Percentiles rank a stretch among this genome's conserved stretches.
Conservation (phyloP, 2,113 vertebrate genomes). For the Hippocampus comes region DNA sequence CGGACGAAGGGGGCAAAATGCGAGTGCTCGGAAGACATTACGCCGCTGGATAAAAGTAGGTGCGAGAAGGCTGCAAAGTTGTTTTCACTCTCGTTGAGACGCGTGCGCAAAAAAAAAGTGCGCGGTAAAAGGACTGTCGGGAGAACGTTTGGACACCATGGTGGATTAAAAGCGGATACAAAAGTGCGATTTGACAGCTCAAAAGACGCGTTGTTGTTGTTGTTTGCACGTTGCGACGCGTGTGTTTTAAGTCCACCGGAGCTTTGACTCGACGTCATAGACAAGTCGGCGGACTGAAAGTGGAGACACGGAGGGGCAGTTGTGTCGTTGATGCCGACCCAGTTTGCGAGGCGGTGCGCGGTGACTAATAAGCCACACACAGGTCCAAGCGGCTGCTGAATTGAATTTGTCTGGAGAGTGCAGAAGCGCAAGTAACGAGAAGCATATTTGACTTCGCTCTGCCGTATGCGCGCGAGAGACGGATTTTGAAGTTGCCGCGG, state of each 20-base stretch:
- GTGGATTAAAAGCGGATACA: neutral
- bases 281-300: slow-evolving; percentile 16
- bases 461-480: neutral
- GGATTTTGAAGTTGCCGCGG: neutral
- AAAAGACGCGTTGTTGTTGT: neutral
- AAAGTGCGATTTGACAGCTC: neutral
- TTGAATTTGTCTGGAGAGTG: slow-evolving; percentile 31
- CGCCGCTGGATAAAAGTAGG: slow-evolving; percentile 47
- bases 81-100: neutral
- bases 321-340: slow-evolving; percentile 4
- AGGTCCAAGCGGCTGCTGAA: slow-evolving; percentile 31
- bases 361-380: slow-evolving; percentile 25
- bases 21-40: slow-evolving; percentile 23
- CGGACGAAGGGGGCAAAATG: slow-evolving; percentile 49
- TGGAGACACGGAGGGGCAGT: slow-evolving; percentile 1
- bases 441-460: neutral
- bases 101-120: neutral
- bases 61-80: slow-evolving; percentile 11
- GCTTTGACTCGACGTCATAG: slow-evolving; percentile 16
- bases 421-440: slow-evolving; percentile 52
- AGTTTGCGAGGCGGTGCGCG: slow-evolving; percentile 16
- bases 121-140: neutral
- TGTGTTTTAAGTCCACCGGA: slow-evolving; percentile 45
- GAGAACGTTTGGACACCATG: neutral
- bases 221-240: neutral